Base-by-base conservation (phyloP, 2,888 invertebrate species). In the Frankliniella fusca region DNA sequence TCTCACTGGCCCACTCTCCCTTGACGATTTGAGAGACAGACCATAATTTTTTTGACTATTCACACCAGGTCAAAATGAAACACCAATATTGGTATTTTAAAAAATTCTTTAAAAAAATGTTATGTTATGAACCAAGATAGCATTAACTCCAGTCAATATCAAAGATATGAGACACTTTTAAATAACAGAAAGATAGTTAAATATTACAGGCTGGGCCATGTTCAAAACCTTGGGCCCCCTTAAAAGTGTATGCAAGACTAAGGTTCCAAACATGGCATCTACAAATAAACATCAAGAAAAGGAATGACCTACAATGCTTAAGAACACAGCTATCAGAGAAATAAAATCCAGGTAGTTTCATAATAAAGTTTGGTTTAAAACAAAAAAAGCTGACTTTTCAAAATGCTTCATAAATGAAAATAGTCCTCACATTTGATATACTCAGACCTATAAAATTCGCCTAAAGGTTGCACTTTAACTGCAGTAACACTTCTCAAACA, bases 241-340 rank as follows among this genome's bases (percentile, higher is more conserved):
- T 23, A 70, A n/a, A 70, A 70, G 70, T 23, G n/a, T n/a, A 70
- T 27, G 11, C 23, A 70, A 23, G 70, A 70, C 70, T 70, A 70
- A 70, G 70, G 70, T 70, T 70, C 23, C n/a, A 27, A 70, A 70
- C 70, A 70, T 70, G 70, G 23, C 70, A 23, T 70, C 70, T 70
- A 70, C 70, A 70, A 70, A 70, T 70, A 70, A 9, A 23, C 20
- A n/a, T 70, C 70, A 70, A 70, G 70, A 70, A 70, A n/a, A 70
- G 70, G 70, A 70, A 70, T 70, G 70, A 70, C 70, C 70, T 70
- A 70, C 70, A 70, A 23, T 70, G n/a, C 23, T 11, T 70, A 70
- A 70, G 70, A 70, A 70, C 70, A 70, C 70, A 70, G 70, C 70
- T 70, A 70, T 70, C 70, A 70, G 70, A 70, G 70, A 70, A 70